These are phyloP conservation scores for Leucoma salicis DNA, from an alignment of 2,888 invertebrate species.

Conservation along the genomic window DNA sequence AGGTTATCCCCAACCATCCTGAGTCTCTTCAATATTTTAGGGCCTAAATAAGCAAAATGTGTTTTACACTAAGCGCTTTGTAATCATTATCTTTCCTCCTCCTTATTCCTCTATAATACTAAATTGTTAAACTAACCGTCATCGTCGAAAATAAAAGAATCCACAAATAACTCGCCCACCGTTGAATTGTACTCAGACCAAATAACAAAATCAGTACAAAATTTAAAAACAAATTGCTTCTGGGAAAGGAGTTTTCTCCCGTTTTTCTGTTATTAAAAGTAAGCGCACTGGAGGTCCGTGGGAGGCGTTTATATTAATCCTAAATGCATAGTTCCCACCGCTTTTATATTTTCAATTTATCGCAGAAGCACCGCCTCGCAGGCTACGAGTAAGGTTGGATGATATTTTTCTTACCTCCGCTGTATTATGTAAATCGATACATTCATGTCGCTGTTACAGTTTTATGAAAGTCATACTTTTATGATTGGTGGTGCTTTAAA, in stretches of 20 bases:
- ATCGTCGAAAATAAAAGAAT: not conserved
- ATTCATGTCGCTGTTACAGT: too few relatives aligned
- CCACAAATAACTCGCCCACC: not conserved
- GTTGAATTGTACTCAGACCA: conserved; percentile 2
- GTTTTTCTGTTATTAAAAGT: conserved; percentile 26
- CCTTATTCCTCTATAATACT: too few relatives aligned
- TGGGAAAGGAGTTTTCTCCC: conserved; percentile 7
- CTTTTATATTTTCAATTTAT: conserved; percentile 25
- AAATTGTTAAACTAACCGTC: not conserved
- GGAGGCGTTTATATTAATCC: conserved; percentile 28
- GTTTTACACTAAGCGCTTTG: too few relatives aligned
- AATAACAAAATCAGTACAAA: conserved; percentile 4
- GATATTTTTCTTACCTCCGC: not conserved
- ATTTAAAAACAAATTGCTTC: conserved; percentile 14
- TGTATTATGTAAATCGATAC: conserved; percentile 5
- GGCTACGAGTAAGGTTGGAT: conserved; percentile 10
- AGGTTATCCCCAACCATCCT: too few relatives aligned
- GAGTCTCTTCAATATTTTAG: too few relatives aligned
- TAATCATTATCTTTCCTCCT: too few relatives aligned
- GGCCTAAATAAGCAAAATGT: too few relatives aligned
- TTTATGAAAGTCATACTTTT: too few relatives aligned
- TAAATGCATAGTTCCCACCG: conserved; percentile 17
- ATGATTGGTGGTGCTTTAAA: too few relatives aligned
- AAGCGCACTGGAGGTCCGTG: conserved; percentile 10
- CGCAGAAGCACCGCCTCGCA: conserved; percentile 4